These are phyloP conservation scores for Sylvia borin DNA, from an alignment of 2,797 vertebrate species.

Conservation along the genomic window DNA sequence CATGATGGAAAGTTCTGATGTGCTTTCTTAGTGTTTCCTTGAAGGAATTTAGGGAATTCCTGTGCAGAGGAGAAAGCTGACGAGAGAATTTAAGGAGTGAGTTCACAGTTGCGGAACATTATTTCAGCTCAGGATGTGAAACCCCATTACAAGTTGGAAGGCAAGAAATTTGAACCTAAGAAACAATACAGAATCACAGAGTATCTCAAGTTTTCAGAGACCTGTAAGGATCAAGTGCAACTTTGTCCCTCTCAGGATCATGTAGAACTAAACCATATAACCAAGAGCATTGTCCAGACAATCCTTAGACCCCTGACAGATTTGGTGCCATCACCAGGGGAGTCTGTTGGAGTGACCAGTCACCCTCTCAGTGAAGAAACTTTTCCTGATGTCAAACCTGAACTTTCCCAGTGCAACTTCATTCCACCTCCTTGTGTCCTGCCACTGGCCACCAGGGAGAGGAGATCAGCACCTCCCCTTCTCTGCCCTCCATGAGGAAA, in stretches of 20 bases:
- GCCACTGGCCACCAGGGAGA: background rate
- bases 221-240: background rate
- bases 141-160: background rate
- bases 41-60: background rate
- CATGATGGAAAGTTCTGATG: background rate
- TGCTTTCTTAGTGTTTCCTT: background rate
- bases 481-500: accelerated
- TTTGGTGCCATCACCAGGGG: background rate
- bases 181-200: background rate
- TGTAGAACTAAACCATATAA: background rate
- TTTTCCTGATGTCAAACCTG: background rate
- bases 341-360: background rate
- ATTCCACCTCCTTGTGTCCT: background rate
- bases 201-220: background rate
- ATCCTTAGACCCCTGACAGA: background rate
- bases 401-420: background rate
- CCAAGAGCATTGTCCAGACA: background rate
- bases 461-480: background rate
- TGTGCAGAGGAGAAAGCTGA: background rate
- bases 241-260: background rate
- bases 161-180: background rate
- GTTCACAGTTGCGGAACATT: background rate
- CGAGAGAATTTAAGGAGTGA: background rate
- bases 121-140: background rate
- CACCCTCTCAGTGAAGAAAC: background rate